phyloP scores from a whole-genome alignment of 2,888 invertebrate species.

The Epirrhoe alternata region DNA sequence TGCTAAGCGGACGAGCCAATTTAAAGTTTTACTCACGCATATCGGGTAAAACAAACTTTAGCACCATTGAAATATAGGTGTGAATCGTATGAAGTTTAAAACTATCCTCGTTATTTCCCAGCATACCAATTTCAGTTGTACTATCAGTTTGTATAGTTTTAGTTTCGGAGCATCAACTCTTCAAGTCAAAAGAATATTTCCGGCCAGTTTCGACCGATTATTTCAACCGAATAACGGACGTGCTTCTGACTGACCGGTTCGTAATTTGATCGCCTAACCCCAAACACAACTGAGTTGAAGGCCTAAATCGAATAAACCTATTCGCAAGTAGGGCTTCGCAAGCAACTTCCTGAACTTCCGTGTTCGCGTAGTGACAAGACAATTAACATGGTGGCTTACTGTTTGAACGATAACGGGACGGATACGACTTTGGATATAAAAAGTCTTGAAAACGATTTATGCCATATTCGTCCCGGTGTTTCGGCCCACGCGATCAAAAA shows the following conservation, averaged over 20 bases:
- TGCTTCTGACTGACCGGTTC: constrained; percentile 11
- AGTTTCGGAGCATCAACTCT: background rate
- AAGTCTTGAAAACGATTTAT: too few relatives aligned
- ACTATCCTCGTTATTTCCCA: too few relatives aligned
- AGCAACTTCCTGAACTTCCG: constrained; percentile 33
- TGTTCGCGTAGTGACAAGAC: constrained; percentile 29
- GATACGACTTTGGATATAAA: too few relatives aligned
- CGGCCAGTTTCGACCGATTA: constrained; percentile 1
- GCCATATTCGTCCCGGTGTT: too few relatives aligned
- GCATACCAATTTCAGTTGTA: background rate
- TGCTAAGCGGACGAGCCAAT: constrained; percentile 5
- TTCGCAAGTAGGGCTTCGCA: constrained; percentile 32
- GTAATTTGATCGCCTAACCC: constrained; percentile 17
- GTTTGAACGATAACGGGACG: constrained; percentile 5
- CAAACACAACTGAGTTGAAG: constrained; percentile 2
- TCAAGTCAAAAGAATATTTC: constrained; percentile 3
- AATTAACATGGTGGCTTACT: constrained; percentile 26
- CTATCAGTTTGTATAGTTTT: background rate
- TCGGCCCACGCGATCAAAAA: too few relatives aligned
- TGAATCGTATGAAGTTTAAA: too few relatives aligned
- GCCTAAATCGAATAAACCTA: constrained; percentile 26
- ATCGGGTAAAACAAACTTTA: too few relatives aligned
- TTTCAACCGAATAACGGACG: constrained; percentile 3
- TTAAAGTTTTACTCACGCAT: background rate
- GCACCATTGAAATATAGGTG: too few relatives aligned